Conservation (phyloP, 2,797 vertebrate genomes). For the Spondyliosoma cantharus region DNA sequence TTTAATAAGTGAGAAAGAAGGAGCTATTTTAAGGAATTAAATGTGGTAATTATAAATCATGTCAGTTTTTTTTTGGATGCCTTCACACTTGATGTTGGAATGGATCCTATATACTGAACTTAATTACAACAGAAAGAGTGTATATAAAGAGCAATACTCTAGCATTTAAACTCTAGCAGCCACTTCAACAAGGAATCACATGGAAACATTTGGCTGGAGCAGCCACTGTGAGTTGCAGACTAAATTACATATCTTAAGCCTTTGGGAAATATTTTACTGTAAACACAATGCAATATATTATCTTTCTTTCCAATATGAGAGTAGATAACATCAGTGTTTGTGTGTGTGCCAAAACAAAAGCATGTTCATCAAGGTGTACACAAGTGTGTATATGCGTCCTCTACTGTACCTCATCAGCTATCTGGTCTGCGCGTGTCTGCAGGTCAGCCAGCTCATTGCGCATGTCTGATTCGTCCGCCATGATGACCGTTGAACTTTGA, state of each 20-base stretch:
- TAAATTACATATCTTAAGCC: too few species aligned
- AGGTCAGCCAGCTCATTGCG: slow-evolving; percentile 98
- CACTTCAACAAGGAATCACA: background rate
- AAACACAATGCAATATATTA: background rate
- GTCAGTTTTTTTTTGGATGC: too few species aligned
- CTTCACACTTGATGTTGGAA: too few species aligned
- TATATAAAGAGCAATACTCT: background rate
- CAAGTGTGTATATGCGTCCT: background rate
- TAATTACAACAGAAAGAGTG: background rate
- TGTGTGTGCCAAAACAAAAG: background rate
- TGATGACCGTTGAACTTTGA: slow-evolving; percentile 79
- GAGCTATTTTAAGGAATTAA: too few species aligned
- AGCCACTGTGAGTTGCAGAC: background rate
- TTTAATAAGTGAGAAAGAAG: too few species aligned
- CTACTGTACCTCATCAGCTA: slow-evolving; percentile 91
- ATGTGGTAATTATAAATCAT: too few species aligned
- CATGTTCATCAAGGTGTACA: background rate
- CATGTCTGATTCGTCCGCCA: slow-evolving; percentile 98
- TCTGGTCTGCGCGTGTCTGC: slow-evolving; percentile 95
- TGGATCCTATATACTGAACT: background rate
- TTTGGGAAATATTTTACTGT: background rate
- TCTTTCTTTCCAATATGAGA: background rate
- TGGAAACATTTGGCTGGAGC: background rate
- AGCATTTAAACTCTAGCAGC: background rate
- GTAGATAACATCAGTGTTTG: background rate